phyloP scores from a whole-genome alignment of 2,113 vertebrate species.

The Grammomys dolichurus region DNA sequence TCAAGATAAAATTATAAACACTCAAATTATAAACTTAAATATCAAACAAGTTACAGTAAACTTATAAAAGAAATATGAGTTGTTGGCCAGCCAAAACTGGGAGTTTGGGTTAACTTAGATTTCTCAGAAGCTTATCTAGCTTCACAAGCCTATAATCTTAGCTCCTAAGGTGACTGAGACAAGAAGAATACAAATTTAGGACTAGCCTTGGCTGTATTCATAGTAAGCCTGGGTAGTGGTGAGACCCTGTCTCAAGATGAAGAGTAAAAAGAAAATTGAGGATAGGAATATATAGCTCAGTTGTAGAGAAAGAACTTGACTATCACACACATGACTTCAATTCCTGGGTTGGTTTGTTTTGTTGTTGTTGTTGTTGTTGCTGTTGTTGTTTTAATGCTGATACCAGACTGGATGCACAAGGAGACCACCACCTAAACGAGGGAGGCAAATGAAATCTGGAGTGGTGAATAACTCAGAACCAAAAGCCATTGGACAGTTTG shows the following conservation, averaged over 20 bases:
- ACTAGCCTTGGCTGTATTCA: not conserved
- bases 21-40: not conserved
- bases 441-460: not conserved
- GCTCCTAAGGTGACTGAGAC: not conserved
- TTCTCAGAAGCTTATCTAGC: not conserved
- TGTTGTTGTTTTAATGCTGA: not conserved
- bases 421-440: not conserved
- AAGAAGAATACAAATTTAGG: not conserved
- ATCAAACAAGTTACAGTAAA: not conserved
- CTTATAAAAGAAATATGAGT: not conserved
- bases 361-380: too few relatives aligned
- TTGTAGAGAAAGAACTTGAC: not conserved
- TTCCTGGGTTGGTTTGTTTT: too few relatives aligned
- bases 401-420: not conserved
- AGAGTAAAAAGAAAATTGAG: not conserved
- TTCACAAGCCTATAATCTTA: not conserved
- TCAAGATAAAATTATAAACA: not conserved
- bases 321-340: not conserved
- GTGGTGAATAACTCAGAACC: slow-evolving; percentile 4
- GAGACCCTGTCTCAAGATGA: not conserved
- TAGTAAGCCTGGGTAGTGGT: not conserved
- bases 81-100: not conserved
- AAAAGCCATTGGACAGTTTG: not conserved
- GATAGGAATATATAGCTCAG: not conserved
- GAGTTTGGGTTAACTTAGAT: slow-evolving; percentile 1